Evolutionary conservation across 2,113 vertebrate genomes (phyloP).

Genomic region (Columba janthina): DNA sequence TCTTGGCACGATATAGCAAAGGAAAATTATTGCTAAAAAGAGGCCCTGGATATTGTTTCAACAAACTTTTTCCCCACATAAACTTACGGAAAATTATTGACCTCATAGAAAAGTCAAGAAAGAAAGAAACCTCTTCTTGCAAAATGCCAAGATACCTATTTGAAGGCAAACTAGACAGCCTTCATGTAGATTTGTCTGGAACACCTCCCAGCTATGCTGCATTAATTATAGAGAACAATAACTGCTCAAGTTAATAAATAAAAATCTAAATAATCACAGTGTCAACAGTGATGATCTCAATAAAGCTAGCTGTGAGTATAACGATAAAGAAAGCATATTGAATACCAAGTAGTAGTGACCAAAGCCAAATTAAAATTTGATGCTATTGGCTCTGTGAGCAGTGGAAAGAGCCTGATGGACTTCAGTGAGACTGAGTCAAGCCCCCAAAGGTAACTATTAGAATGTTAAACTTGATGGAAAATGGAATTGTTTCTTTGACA

Average conservation of each 20-base stretch:
- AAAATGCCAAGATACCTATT: constrained; percentile 8
- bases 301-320: neutral
- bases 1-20: constrained; percentile 50
- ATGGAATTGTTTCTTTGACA: neutral
- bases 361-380: constrained; percentile 32
- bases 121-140: constrained; percentile 10
- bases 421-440: neutral
- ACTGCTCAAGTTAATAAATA: neutral
- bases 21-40: constrained; percentile 63
- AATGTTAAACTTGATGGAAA: neutral
- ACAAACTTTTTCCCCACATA: constrained; percentile 59
- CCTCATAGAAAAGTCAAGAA: constrained; percentile 45
- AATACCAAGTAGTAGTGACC: neutral
- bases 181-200: neutral
- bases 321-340: neutral
- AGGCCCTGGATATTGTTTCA: constrained; percentile 36
- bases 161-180: neutral
- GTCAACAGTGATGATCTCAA: neutral
- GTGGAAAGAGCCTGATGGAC: constrained; percentile 7
- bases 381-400: neutral
- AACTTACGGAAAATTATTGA: constrained; percentile 53
- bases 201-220: neutral
- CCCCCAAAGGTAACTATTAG: neutral
- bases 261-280: neutral
- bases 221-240: neutral